Evolutionary conservation across 2,113 vertebrate species (phyloP).

Genomic region (Dendropsophus ebraccatus): DNA sequence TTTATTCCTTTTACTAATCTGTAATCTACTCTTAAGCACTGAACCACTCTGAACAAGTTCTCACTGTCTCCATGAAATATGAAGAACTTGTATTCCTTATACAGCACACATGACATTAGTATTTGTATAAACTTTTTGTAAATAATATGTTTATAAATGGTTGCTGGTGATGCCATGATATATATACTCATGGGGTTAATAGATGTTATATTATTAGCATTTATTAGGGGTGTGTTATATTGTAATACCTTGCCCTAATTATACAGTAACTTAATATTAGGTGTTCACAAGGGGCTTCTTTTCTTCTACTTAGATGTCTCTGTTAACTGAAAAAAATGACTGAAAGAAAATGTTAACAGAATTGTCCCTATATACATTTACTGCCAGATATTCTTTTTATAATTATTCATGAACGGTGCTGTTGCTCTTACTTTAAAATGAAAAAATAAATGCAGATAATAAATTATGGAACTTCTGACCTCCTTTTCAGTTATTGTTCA

Average conservation of each 20-base stretch:
- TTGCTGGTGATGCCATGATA: constrained; percentile 19
- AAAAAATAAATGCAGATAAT: constrained; percentile 69
- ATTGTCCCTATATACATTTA: constrained; percentile 63
- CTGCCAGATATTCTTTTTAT: constrained; percentile 71
- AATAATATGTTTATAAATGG: constrained; percentile 9
- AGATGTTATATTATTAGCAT: not conserved
- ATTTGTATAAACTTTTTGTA: constrained; percentile 22
- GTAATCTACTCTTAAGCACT: not conserved
- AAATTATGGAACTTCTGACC: no score
- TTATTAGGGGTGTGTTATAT: not conserved
- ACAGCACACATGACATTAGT: not conserved
- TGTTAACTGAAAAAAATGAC: constrained; percentile 54
- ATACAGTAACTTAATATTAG: not conserved
- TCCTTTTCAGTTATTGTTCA: no score
- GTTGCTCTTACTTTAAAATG: constrained; percentile 68
- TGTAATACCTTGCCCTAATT: not conserved
- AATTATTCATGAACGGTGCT: constrained; percentile 73
- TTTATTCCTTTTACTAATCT: not conserved
- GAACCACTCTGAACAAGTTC: not conserved
- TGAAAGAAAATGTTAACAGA: constrained; percentile 43
- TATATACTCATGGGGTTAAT: not conserved
- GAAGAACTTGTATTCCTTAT: not conserved
- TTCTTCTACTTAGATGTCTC: constrained; percentile 61
- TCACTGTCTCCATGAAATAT: not conserved
- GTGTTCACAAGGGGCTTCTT: not conserved